Conservation (phyloP, 1,140 invertebrate genomes). For the Lithobius niger region DNA sequence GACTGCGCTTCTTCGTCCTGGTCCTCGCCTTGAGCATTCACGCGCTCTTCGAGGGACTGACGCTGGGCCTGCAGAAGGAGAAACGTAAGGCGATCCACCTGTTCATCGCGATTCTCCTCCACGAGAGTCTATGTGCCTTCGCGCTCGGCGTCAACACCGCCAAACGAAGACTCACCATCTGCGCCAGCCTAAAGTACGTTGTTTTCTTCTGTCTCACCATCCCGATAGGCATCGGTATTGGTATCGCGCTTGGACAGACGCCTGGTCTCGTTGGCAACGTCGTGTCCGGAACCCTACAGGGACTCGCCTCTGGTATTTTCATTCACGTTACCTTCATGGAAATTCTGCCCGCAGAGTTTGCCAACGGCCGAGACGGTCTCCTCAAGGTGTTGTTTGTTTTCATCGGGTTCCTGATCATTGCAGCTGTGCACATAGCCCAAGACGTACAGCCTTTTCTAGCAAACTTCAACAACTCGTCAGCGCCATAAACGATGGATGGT, state of each 20-base stretch:
- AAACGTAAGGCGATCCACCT: conserved; percentile 26
- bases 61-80: conserved; percentile 30
- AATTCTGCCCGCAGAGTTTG: conserved; percentile 28
- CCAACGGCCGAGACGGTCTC: conserved; percentile 15
- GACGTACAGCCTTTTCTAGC: neutral
- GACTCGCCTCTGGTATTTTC: conserved; percentile 32
- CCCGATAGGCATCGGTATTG: conserved; percentile 32
- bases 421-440: neutral
- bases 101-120: conserved; percentile 30
- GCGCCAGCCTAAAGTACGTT: conserved; percentile 23
- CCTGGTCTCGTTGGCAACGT: conserved; percentile 19
- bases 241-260: conserved; percentile 23
- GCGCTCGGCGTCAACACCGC: conserved; percentile 33
- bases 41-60: conserved; percentile 35
- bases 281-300: conserved; percentile 30
- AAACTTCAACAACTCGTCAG: too few relatives aligned
- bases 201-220: conserved; percentile 27
- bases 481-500: too few relatives aligned
- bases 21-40: conserved; percentile 32
- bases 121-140: conserved; percentile 32
- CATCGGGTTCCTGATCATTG: conserved; percentile 21
- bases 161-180: conserved; percentile 19
- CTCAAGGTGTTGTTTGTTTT: conserved; percentile 24
- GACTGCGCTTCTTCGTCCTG: conserved; percentile 27
- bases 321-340: conserved; percentile 33